Evolutionary conservation across 2,888 invertebrate species (phyloP).

Genomic region (Spialia ferax): DNA sequence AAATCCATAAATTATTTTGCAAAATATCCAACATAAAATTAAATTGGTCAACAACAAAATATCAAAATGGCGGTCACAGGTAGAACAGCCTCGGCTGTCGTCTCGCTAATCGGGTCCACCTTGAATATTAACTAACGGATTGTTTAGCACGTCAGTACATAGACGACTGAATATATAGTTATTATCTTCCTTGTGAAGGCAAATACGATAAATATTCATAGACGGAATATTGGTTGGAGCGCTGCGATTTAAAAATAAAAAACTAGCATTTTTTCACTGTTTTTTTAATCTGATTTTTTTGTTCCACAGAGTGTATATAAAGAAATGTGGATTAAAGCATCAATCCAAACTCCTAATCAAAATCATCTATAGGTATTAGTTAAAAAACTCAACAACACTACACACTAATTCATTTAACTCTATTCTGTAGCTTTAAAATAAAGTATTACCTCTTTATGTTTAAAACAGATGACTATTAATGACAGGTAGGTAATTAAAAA

Average conservation of each 20-base stretch:
- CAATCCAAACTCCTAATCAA: too few species aligned
- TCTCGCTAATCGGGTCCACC: constrained; percentile 81
- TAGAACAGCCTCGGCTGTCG: constrained; percentile 73
- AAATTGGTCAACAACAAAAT: constrained; percentile 20
- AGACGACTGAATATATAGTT: constrained; percentile 36
- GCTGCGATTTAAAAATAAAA: too few species aligned
- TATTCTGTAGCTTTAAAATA: too few species aligned
- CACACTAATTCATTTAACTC: too few species aligned
- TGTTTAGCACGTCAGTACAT: constrained; percentile 61
- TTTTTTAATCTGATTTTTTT: too few species aligned
- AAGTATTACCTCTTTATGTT: too few species aligned
- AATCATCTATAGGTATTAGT: too few species aligned
- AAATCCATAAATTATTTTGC: background rate
- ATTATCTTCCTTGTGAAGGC: constrained; percentile 47
- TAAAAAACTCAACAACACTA: too few species aligned
- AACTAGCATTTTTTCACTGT: background rate
- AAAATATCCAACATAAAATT: background rate
- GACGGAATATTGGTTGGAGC: constrained; percentile 3
- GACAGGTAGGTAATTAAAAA: background rate
- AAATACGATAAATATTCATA: constrained; percentile 41
- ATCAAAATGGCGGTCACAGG: constrained; percentile 47
- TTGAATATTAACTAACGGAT: constrained; percentile 83
- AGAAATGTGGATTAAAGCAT: too few species aligned
- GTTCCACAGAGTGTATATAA: too few species aligned
- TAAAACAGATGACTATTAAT: background rate